phyloP scores from a whole-genome alignment of 2,113 vertebrate genomes.

The Lophotis ruficrista region DNA sequence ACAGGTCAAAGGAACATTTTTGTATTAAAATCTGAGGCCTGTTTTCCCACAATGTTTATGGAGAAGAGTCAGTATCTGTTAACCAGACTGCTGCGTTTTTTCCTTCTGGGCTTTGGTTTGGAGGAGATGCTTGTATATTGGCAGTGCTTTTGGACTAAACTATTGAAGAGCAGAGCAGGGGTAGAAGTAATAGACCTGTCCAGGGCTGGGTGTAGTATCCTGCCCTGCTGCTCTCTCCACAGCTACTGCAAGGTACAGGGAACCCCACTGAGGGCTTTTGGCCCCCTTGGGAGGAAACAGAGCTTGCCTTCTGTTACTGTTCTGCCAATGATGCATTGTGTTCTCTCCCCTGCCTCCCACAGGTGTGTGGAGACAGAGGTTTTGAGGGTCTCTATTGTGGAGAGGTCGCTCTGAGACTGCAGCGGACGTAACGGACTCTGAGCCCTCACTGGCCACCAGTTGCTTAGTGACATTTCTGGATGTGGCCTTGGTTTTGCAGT shows the following conservation, averaged over 20 bases:
- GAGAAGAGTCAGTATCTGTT: not conserved
- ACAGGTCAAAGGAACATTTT: not conserved
- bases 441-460: not conserved
- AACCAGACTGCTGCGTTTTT: not conserved
- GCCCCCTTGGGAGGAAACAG: not conserved
- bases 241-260: not conserved
- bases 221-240: not conserved
- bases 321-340: not conserved
- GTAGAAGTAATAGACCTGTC: not conserved
- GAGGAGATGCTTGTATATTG: not conserved
- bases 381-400: not conserved
- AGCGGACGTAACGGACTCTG: fast-evolving
- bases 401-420: not conserved
- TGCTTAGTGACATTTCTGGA: not conserved
- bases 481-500: not conserved
- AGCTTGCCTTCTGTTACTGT: not conserved
- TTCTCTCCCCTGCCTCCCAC: not conserved
- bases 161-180: not conserved
- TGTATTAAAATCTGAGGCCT: slow-evolving; percentile 15
- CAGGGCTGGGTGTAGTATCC: not conserved
- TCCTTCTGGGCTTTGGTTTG: not conserved
- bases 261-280: not conserved
- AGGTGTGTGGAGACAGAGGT: not conserved
- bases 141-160: not conserved
- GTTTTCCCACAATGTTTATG: not conserved